phyloP scores from a whole-genome alignment of 2,888 invertebrate genomes.

The Linyphia triangularis region DNA sequence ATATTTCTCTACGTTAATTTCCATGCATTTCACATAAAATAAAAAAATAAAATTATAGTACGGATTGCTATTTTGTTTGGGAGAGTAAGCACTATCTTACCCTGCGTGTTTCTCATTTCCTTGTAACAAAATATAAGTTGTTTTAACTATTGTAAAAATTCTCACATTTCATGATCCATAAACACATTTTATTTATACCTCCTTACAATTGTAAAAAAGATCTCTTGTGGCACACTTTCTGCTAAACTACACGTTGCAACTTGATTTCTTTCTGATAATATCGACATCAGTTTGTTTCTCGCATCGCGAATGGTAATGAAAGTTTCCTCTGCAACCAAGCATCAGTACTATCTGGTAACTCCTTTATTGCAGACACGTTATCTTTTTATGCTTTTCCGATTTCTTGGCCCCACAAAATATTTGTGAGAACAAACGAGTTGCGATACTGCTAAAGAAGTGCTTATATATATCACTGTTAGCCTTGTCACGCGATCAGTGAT shows the following conservation, averaged over 20 bases:
- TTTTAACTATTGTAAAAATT: constrained; percentile 16
- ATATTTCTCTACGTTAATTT: too few relatives aligned
- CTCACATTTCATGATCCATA: constrained; percentile 22
- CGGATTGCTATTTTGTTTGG: too few relatives aligned
- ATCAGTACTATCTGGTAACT: background rate
- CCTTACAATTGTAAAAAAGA: background rate
- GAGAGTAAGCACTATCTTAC: too few relatives aligned
- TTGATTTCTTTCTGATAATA: constrained; percentile 58
- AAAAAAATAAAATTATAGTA: too few relatives aligned
- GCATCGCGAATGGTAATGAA: constrained; percentile 52
- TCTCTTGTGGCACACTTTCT: constrained; percentile 2
- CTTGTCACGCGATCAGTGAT: constrained; percentile 35
- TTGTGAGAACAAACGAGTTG: constrained; percentile 35
- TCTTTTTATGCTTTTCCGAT: constrained; percentile 74
- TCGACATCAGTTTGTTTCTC: background rate
- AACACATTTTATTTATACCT: constrained; percentile 22
- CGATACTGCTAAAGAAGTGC: background rate
- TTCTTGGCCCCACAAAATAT: constrained; percentile 26
- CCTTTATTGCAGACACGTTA: constrained; percentile 52
- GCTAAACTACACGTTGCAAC: background rate
- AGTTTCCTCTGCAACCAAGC: constrained; percentile 4
- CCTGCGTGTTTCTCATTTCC: too few relatives aligned
- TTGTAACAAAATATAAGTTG: too few relatives aligned
- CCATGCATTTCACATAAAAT: too few relatives aligned
- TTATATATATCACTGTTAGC: constrained; percentile 24